Base-by-base conservation (phyloP, 2,113 vertebrate genomes). In the Caretta caretta region DNA sequence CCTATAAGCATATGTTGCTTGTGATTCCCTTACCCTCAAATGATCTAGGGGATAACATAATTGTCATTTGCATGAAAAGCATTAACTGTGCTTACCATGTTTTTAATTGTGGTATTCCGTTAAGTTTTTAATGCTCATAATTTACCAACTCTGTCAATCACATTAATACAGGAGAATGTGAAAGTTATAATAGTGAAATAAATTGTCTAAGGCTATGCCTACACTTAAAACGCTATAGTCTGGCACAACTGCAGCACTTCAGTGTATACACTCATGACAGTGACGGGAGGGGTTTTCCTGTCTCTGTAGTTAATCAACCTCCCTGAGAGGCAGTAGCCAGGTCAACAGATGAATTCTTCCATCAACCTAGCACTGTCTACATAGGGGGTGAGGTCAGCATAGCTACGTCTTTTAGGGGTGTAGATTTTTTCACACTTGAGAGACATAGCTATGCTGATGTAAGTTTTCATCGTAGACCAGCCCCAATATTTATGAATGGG, bases 41-140 rank as follows among this genome's bases (percentile, higher is more conserved):
- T 89, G 89, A 84, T 82, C 51, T 91, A 83, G 86, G 92, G 89
- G 80, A 93, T 94, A 29, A 12, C 3, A 0, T 86, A 4, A 92
- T 92, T 91, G 84, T 53, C 53, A 27, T 94, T 91, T 95, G 80
- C 88, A 50, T 29, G 83, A 78, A 92, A 88, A 88, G 24, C 65
- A 51, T 87, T 94, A 48, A 38, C 49, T 88, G 3, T 93, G 10
- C 79, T 88, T 3, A 12, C 72, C 65, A 91, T 75, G 38, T 38
- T 90, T 76, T 62, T 25, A 91, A 90, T 89, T 76, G 12, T 0
- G 46, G 88, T 76, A 50, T 76, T 76, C 22, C 13, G 10, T 76
- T 88, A 9, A 53, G 17, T 31, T 91, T 53, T 83, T 95, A 90
- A 16, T 84, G 12, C 38, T 84, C 48, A 35, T 86, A 69, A 84